phyloP scores from a whole-genome alignment of 2,888 invertebrate genomes.

The Cylloceria caligata region DNA sequence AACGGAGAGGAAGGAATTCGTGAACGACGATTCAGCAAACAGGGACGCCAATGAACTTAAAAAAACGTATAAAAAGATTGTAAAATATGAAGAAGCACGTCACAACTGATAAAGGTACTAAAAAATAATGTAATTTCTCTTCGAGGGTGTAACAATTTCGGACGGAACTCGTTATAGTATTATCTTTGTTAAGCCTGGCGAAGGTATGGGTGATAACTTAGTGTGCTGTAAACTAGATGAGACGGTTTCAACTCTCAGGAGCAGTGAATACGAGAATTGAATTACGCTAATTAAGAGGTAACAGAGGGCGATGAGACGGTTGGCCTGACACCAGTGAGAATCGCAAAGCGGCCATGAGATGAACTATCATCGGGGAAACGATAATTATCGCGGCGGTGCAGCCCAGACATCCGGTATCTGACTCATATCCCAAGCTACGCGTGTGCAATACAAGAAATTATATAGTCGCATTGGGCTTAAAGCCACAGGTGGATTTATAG shows the following conservation, averaged over 20 bases:
- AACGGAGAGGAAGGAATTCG: slow-evolving; percentile 13
- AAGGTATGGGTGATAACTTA: not conserved
- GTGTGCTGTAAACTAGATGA: not conserved
- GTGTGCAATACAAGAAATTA: not conserved
- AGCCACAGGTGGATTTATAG: not conserved
- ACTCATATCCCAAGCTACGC: not conserved
- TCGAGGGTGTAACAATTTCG: not conserved
- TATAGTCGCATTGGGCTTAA: not conserved
- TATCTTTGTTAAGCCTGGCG: not conserved
- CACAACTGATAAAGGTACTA: too few species aligned
- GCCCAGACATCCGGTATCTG: not conserved
- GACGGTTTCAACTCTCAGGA: not conserved
- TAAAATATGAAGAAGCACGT: too few species aligned
- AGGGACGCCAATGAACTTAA: too few species aligned
- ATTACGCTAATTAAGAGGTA: slow-evolving; percentile 43
- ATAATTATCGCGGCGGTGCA: slow-evolving; percentile 6
- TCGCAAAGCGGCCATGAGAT: slow-evolving; percentile 21
- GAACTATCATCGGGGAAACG: slow-evolving; percentile 31
- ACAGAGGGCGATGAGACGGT: not conserved
- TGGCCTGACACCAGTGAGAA: not conserved
- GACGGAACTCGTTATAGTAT: not conserved
- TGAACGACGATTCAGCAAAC: too few species aligned
- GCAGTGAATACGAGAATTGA: slow-evolving; percentile 27
- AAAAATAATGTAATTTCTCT: not conserved
- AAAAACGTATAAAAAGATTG: too few species aligned